A percentile compares a stretch with the other conserved stretches of the same genome.
Conservation (phyloP, 2,113 vertebrate species). For the Pelmatolapia mariae region DNA sequence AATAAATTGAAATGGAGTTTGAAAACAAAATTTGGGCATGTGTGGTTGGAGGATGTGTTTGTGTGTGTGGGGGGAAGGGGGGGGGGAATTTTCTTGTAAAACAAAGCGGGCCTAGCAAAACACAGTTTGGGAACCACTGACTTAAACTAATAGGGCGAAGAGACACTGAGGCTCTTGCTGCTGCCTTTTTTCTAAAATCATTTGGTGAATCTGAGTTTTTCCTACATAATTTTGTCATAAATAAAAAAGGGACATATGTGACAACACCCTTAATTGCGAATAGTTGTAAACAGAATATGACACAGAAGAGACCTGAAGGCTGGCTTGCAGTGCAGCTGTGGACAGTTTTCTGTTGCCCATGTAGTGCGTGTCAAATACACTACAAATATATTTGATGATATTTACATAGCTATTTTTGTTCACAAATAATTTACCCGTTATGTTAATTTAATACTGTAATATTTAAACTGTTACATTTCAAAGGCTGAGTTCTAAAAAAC, state of each 20-base stretch:
- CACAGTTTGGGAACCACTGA: background rate
- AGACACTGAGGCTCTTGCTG: background rate
- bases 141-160: background rate
- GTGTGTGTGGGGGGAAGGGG: rapidly evolving
- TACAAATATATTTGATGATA: conserved; percentile 13
- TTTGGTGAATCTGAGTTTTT: conserved; percentile 42
- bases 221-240: conserved; percentile 66
- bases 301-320: conserved; percentile 9
- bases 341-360: conserved; percentile 29
- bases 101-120: background rate
- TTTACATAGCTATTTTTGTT: conserved; percentile 61
- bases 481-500: conserved; percentile 63
- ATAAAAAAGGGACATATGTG: conserved; percentile 84
- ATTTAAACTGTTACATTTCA: conserved; percentile 62
- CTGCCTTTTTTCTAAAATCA: conserved; percentile 36
- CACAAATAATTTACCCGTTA: conserved; percentile 52
- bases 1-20: too few relatives aligned
- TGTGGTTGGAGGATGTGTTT: too few relatives aligned
- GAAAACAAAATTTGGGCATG: too few relatives aligned
- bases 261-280: conserved; percentile 86
- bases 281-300: conserved; percentile 94
- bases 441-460: conserved; percentile 48
- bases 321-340: conserved; percentile 6
- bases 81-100: background rate
- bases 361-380: conserved; percentile 47